Percentiles rank a stretch among this genome's conserved stretches.
Evolutionary conservation across 2,113 vertebrate genomes (phyloP).

Genomic region (Pterophyllum scalare): DNA sequence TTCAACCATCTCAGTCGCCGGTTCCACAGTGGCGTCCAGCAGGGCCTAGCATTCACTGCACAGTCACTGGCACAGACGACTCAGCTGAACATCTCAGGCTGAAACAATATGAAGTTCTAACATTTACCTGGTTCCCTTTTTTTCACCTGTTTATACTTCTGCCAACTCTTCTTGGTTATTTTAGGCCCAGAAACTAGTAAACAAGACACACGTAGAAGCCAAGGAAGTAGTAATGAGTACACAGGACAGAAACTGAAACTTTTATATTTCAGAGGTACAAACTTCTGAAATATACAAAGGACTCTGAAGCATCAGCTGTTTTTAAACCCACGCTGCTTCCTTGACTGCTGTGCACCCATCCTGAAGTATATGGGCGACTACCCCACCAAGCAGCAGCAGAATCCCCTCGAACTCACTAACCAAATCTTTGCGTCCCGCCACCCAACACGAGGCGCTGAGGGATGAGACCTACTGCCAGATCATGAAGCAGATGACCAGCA

Average conservation of each 20-base stretch:
- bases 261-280: not conserved
- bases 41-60: not conserved
- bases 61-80: not conserved
- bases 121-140: not conserved
- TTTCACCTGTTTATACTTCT: not conserved
- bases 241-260: not conserved
- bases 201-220: not conserved
- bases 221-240: not conserved
- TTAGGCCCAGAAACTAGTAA: not conserved
- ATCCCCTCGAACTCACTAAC: conserved; percentile 87
- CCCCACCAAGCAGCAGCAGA: conserved; percentile 87
- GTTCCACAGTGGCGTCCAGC: not conserved
- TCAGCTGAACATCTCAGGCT: not conserved
- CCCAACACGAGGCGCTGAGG: conserved; percentile 82
- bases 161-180: not conserved
- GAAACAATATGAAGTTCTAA: not conserved
- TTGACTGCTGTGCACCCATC: conserved; percentile 84
- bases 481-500: conserved; percentile 94
- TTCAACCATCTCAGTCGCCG: not conserved
- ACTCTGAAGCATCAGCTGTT: not conserved
- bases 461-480: conserved; percentile 98
- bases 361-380: conserved; percentile 98
- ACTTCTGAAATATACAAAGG: not conserved
- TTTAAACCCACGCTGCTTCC: not conserved
- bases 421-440: conserved; percentile 89